phyloP scores from a whole-genome alignment of 30 jellyfish, hydroid and myxozoan genomes.

The Mastigias papua region DNA sequence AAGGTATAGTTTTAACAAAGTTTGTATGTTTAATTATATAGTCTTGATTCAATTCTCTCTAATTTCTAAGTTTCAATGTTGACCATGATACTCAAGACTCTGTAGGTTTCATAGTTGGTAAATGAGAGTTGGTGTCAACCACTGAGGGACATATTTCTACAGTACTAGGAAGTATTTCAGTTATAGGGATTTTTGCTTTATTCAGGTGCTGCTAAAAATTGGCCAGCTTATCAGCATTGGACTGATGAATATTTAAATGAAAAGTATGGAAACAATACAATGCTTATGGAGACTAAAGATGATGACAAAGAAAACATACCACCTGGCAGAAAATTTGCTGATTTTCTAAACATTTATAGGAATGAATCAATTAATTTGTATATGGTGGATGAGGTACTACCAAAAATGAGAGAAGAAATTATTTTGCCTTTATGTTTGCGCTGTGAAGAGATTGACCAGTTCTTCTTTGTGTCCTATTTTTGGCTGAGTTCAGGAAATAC shows the following conservation, averaged over 20 bases:
- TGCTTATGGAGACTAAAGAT: slow-evolving; percentile 84
- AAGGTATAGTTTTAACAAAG: too few relatives aligned
- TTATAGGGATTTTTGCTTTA: not conserved
- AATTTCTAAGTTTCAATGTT: too few relatives aligned
- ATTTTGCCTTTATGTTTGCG: slow-evolving; percentile 78
- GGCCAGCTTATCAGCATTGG: slow-evolving; percentile 92
- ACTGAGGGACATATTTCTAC: too few relatives aligned
- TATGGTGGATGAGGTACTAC: slow-evolving; percentile 88
- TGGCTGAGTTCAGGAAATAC: slow-evolving; percentile 88
- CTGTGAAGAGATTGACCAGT: slow-evolving; percentile 88
- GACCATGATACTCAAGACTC: too few relatives aligned
- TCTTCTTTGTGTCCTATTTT: slow-evolving; percentile 78
- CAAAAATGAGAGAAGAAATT: slow-evolving; percentile 85
- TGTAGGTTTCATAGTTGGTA: too few relatives aligned
- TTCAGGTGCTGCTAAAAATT: slow-evolving; percentile 74
- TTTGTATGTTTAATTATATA: too few relatives aligned
- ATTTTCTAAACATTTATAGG: slow-evolving; percentile 56
- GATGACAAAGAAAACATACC: slow-evolving; percentile 87
- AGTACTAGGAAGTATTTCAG: not conserved
- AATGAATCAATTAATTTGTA: slow-evolving; percentile 43
- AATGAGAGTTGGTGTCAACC: too few relatives aligned
- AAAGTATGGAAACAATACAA: slow-evolving; percentile 72
- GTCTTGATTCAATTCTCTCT: too few relatives aligned
- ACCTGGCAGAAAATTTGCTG: slow-evolving; percentile 49
- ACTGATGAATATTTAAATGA: slow-evolving; percentile 75